Conservation (phyloP, 2,888 invertebrate species). For the Nudaria mundana region DNA sequence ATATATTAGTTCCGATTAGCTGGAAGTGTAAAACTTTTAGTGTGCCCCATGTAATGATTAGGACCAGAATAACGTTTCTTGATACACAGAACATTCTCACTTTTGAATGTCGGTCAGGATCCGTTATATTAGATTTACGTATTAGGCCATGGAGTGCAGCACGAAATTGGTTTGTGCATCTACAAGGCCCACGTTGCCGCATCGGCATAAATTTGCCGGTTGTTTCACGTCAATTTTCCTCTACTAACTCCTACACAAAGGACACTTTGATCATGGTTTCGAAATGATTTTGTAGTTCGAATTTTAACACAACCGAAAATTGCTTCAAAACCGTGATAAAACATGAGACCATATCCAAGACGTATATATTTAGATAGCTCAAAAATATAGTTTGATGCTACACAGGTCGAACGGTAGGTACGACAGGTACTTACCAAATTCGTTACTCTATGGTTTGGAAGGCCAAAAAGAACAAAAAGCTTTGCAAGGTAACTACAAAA, state of each 20-base stretch:
- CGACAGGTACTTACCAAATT: no score
- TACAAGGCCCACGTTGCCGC: not conserved
- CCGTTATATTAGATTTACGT: not conserved
- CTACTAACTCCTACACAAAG: not conserved
- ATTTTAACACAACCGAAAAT: not conserved
- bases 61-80: no score
- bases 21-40: no score
- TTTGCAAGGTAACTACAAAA: no score
- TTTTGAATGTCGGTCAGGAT: no score
- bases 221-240: conserved; percentile 5
- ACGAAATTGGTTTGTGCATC: conserved; percentile 3
- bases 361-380: not conserved
- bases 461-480: conserved; percentile 34
- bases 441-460: conserved; percentile 16
- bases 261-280: conserved; percentile 1
- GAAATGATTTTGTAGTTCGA: not conserved
- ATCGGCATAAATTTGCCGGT: conserved; percentile 1
- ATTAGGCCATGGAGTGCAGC: not conserved
- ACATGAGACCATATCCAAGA: not conserved
- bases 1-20: no score
- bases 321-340: not conserved
- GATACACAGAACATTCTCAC: no score
- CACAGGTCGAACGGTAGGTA: not conserved
- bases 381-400: no score
- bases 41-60: no score